Evolutionary conservation across 2,113 vertebrate species (phyloP).

Genomic region (Hyperopisus bebe): DNA sequence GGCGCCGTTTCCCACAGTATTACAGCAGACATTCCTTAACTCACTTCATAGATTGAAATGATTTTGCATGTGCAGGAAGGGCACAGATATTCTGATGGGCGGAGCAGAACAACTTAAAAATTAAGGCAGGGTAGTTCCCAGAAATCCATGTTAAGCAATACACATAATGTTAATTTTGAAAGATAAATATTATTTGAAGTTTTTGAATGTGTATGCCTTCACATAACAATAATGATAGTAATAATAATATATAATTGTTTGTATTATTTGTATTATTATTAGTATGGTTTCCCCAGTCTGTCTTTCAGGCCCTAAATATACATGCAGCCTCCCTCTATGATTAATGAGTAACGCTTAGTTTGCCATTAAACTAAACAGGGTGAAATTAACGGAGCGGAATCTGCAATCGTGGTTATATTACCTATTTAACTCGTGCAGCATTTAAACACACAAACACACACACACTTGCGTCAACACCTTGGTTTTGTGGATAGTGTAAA

Average conservation of each 20-base stretch:
- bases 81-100: neutral
- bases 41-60: neutral
- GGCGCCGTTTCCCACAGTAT: constrained; percentile 27
- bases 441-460: neutral
- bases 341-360: neutral
- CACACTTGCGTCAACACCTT: neutral
- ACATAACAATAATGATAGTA: neutral
- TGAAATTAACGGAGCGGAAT: neutral
- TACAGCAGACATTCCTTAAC: neutral
- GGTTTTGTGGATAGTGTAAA: neutral
- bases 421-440: neutral
- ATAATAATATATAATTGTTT: neutral
- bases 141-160: neutral
- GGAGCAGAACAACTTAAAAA: neutral
- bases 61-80: neutral
- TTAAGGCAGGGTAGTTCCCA: neutral
- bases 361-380: neutral
- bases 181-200: neutral
- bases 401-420: neutral
- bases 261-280: neutral
- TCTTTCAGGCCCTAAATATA: neutral
- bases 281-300: neutral
- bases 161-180: neutral
- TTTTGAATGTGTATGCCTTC: neutral
- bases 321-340: neutral